These are phyloP conservation scores for Phoxinus dragarum DNA, from an alignment of 2,797 vertebrate species.

Conservation along the genomic window DNA sequence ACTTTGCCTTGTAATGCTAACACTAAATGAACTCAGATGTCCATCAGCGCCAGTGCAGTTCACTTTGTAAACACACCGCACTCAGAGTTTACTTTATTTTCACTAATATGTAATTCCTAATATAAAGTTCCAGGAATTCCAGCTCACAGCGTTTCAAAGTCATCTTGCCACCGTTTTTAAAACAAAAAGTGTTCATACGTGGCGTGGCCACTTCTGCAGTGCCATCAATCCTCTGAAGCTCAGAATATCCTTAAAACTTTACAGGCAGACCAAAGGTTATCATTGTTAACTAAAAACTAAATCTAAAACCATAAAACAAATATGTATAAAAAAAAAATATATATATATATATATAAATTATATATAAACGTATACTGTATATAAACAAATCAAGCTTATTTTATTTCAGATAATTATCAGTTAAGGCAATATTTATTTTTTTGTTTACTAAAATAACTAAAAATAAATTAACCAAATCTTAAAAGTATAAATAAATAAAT, in stretches of 20 bases:
- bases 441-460: too few species aligned
- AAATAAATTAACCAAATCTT: too few species aligned
- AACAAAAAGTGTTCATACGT: neutral
- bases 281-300: too few species aligned
- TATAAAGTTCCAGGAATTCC: neutral
- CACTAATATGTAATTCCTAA: neutral
- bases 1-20: neutral
- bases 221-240: neutral
- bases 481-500: too few species aligned
- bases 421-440: too few species aligned
- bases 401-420: too few species aligned
- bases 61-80: constrained; percentile 10
- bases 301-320: neutral
- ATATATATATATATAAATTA: too few species aligned
- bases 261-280: neutral
- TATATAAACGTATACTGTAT: too few species aligned
- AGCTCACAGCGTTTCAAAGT: neutral
- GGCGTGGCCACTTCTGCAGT: neutral
- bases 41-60: neutral
- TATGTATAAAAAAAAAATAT: too few species aligned
- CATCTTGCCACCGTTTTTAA: neutral
- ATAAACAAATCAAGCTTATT: too few species aligned
- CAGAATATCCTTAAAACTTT: neutral
- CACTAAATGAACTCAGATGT: constrained; percentile 23
- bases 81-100: neutral